Conservation (phyloP, 2,888 invertebrate species). For the Cephus nigrinus region DNA sequence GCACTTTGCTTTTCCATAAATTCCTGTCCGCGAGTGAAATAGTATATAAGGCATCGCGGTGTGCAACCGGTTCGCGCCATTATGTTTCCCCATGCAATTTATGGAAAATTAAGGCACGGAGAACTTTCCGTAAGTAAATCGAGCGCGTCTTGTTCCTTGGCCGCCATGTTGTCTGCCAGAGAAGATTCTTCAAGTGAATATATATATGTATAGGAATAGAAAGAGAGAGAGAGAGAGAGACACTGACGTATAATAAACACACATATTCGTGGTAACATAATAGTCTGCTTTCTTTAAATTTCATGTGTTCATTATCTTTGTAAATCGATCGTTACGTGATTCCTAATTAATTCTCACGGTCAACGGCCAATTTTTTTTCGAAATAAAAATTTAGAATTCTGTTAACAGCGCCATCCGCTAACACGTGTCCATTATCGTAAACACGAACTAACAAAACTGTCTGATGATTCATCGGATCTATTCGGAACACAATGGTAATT, state of each 20-base stretch:
- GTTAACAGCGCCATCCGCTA: background rate
- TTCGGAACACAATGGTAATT: background rate
- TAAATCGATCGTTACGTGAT: background rate
- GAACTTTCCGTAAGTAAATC: background rate
- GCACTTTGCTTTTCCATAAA: slow-evolving; percentile 10
- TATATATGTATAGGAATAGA: too few species aligned
- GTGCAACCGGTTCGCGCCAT: slow-evolving; percentile 1
- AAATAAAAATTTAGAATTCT: background rate
- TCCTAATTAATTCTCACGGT: background rate
- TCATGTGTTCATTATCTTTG: background rate
- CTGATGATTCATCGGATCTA: slow-evolving; percentile 4
- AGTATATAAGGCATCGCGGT: background rate
- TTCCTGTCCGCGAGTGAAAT: background rate
- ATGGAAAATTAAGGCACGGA: slow-evolving; percentile 1
- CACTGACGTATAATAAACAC: background rate
- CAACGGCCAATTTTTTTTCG: background rate
- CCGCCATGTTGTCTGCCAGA: background rate
- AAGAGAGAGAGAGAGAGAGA: background rate
- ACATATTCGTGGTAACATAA: background rate
- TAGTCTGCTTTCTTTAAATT: background rate
- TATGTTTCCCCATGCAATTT: background rate
- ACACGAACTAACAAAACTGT: background rate
- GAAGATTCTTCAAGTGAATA: background rate
- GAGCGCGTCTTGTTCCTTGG: background rate
- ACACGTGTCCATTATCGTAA: background rate